Conservation (phyloP, 2,797 vertebrate species). For the Acipenser transmontanus region DNA sequence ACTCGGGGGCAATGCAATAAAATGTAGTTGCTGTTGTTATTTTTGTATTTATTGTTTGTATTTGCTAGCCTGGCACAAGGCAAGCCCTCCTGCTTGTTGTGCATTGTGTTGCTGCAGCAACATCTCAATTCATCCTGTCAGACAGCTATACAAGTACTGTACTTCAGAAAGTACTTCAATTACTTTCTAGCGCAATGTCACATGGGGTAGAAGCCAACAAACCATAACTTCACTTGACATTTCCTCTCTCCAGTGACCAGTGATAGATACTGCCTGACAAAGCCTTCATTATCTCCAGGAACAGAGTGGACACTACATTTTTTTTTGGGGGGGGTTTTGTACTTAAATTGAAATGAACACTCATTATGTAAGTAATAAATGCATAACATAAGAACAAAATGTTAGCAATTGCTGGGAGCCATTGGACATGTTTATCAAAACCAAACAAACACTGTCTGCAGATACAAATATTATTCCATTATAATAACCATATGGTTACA, state of each 20-base stretch:
- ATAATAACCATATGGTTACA: conserved; percentile 40
- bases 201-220: conserved; percentile 86
- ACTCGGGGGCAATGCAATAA: conserved; percentile 13
- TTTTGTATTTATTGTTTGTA: conserved; percentile 15
- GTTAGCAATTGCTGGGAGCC: conserved; percentile 13
- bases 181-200: conserved; percentile 81
- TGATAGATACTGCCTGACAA: conserved; percentile 83
- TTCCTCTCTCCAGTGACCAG: conserved; percentile 77
- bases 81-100: conserved; percentile 36
- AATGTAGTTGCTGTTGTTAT: conserved; percentile 19
- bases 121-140: conserved; percentile 74
- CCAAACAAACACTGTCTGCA: conserved; percentile 55
- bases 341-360: conserved; percentile 61
- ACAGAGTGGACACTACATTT: conserved; percentile 71
- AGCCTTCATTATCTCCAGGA: conserved; percentile 78
- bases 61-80: background rate
- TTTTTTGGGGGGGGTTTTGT: conserved; percentile 41
- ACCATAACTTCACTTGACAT: conserved; percentile 84
- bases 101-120: conserved; percentile 56
- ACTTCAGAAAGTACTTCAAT: too few relatives aligned
- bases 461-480: conserved; percentile 44
- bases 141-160: conserved; percentile 68
- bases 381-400: conserved; percentile 14
- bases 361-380: conserved; percentile 45
- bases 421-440: conserved; percentile 49